Conservation (phyloP, 2,113 vertebrate genomes). For the Pluvialis apricaria region DNA sequence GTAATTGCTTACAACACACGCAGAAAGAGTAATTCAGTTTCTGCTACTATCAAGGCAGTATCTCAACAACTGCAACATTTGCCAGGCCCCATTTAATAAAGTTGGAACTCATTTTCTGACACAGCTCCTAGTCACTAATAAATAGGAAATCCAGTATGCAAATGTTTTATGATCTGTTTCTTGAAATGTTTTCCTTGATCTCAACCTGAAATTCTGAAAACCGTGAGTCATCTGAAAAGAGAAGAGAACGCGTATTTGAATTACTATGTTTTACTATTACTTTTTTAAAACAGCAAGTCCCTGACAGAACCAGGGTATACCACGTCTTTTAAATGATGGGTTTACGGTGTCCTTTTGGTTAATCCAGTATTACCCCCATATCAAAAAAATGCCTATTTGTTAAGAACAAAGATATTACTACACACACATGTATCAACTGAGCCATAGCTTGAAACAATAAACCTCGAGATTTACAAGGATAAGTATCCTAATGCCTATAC, state of each 20-base stretch:
- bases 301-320: not conserved
- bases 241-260: not conserved
- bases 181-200: not conserved
- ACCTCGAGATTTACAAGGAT: not conserved
- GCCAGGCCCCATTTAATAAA: not conserved
- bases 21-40: not conserved
- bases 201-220: not conserved
- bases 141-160: not conserved
- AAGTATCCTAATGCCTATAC: not conserved
- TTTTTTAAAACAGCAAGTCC: not conserved
- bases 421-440: not conserved
- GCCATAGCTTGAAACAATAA: not conserved
- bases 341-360: not conserved
- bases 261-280: not conserved
- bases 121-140: not conserved
- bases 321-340: rapidly evolving
- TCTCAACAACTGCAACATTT: not conserved
- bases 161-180: not conserved
- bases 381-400: not conserved
- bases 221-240: not conserved
- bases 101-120: not conserved
- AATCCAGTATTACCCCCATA: not conserved
- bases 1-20: not conserved
- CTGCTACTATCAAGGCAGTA: not conserved
- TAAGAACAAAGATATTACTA: not conserved